Evolutionary conservation across 2,797 vertebrate species (phyloP).

Genomic region (Cryptoprocta ferox): DNA sequence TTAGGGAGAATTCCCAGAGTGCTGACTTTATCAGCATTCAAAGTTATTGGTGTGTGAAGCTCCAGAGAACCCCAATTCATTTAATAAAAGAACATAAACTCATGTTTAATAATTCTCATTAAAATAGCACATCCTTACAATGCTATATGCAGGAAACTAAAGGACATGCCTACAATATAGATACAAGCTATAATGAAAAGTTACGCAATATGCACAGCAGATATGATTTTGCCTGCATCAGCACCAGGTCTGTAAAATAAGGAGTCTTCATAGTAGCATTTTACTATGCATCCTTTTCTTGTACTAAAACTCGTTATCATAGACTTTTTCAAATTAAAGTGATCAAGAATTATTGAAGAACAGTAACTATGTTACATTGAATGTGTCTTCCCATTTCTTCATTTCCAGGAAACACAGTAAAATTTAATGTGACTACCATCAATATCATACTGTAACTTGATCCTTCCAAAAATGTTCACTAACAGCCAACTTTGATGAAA

Average conservation of each 20-base stretch:
- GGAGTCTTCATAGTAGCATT: not conserved
- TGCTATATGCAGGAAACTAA: not conserved
- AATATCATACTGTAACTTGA: conserved; percentile 58
- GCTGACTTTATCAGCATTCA: conserved; percentile 8
- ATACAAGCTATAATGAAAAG: conserved; percentile 6
- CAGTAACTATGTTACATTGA: not conserved
- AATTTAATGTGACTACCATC: conserved; percentile 63
- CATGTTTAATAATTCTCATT: not conserved
- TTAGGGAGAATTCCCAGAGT: conserved; percentile 41
- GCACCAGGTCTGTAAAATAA: not conserved
- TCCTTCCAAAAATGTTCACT: conserved; percentile 72
- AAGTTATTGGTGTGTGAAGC: not conserved
- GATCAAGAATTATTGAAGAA: not conserved
- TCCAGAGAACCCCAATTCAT: rapidly evolving
- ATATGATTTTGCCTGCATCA: not conserved
- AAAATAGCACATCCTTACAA: not conserved
- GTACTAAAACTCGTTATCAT: not conserved
- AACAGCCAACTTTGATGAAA: conserved; percentile 74
- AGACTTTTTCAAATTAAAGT: not conserved
- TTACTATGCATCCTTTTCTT: not conserved
- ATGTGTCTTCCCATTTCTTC: not conserved
- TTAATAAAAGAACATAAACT: conserved; percentile 52
- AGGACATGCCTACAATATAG: not conserved
- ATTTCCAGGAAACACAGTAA: not conserved
- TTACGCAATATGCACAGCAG: not conserved